Percentiles rank a stretch among this genome's conserved stretches.
Evolutionary conservation across 2,888 invertebrate species (phyloP).

Genomic region (Rhyacophila evoluta): DNA sequence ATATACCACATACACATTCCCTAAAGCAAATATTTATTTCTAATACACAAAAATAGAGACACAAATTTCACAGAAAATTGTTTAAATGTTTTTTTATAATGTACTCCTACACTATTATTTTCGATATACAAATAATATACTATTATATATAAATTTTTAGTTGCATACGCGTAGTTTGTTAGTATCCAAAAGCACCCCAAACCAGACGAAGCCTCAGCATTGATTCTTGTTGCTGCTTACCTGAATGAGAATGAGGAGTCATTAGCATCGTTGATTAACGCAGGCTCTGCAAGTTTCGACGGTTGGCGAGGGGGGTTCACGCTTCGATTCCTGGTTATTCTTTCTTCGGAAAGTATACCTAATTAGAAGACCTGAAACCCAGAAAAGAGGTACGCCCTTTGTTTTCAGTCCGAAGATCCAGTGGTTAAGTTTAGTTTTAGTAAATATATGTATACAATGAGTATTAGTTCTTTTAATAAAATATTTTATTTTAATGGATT

Average conservation of each 20-base stretch:
- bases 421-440: not conserved
- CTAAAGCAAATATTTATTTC: no score
- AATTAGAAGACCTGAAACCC: slow-evolving; percentile 71
- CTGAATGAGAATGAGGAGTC: slow-evolving; percentile 27
- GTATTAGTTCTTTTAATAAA: no score
- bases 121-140: no score
- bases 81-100: no score
- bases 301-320: slow-evolving; percentile 69
- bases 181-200: slow-evolving; percentile 11
- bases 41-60: no score
- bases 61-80: no score
- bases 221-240: slow-evolving; percentile 34
- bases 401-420: slow-evolving; percentile 47
- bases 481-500: no score
- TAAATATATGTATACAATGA: no score
- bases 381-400: not conserved
- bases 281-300: slow-evolving; percentile 71
- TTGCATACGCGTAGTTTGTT: not conserved
- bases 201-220: not conserved
- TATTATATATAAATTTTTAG: no score
- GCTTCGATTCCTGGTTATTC: slow-evolving; percentile 59
- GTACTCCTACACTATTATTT: no score
- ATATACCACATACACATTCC: no score
- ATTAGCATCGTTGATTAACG: slow-evolving; percentile 69
- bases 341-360: slow-evolving; percentile 73